Conservation (phyloP, 1,140 invertebrate species). For the Cyclina sinensis region DNA sequence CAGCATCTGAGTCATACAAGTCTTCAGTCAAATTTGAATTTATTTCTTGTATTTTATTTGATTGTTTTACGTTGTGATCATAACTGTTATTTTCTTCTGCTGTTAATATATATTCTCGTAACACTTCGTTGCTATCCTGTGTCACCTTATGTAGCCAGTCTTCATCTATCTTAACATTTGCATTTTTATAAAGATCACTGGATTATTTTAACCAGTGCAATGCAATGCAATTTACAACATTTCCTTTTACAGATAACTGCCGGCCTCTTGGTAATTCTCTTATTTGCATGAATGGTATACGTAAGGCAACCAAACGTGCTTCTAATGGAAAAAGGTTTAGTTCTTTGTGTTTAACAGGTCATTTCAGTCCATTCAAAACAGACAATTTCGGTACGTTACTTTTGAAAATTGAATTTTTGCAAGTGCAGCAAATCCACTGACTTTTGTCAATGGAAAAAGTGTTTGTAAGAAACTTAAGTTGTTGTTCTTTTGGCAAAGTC, state of each 20-base stretch:
- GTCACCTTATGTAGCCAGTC: background rate
- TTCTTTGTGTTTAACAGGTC: background rate
- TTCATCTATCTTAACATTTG: conserved; percentile 37
- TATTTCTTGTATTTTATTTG: too few species aligned
- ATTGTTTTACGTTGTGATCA: too few species aligned
- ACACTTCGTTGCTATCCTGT: background rate
- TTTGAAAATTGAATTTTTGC: conserved; percentile 14
- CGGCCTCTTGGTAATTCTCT: conserved; percentile 29
- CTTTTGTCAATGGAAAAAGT: background rate
- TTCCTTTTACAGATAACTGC: conserved; percentile 27
- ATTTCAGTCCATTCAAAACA: background rate
- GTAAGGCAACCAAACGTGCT: background rate
- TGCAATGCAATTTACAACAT: conserved; percentile 67
- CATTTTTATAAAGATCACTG: conserved; percentile 48
- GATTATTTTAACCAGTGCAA: conserved; percentile 39
- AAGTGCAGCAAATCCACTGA: conserved; percentile 55
- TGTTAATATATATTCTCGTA: background rate
- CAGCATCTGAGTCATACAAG: conserved; percentile 1
- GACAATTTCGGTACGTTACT: background rate
- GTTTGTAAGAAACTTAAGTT: background rate
- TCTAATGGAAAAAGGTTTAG: conserved; percentile 20
- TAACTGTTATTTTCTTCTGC: background rate
- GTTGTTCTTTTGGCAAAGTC: background rate
- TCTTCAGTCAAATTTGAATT: too few species aligned
- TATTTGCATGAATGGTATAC: conserved; percentile 62